Conservation (phyloP, 2,888 invertebrate genomes). For the Muscina levida region DNA sequence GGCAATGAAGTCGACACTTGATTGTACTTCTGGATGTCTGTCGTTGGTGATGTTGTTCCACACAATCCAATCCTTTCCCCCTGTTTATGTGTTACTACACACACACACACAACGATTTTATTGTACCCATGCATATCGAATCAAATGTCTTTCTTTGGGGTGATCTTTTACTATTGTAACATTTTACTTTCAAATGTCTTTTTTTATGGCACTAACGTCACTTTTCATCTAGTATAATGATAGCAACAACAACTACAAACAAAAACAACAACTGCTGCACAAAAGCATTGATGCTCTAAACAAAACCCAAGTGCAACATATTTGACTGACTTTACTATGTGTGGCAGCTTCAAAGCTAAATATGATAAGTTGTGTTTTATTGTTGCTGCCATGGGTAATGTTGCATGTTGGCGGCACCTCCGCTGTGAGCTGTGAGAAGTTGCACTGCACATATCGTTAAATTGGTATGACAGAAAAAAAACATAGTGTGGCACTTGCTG, state of each 20-base stretch:
- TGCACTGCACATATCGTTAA: not conserved
- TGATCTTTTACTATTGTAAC: not conserved
- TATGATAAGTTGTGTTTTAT: not conserved
- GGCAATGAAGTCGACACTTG: no score
- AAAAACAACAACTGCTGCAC: no score
- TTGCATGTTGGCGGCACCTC: not conserved
- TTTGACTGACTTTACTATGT: not conserved
- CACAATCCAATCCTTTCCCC: no score
- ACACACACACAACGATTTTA: no score
- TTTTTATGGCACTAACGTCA: constrained; percentile 29
- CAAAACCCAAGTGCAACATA: not conserved
- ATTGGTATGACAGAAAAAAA: not conserved
- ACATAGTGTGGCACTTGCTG: not conserved
- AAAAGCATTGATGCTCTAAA: not conserved
- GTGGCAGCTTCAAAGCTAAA: constrained; percentile 9
- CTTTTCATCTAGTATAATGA: constrained; percentile 16
- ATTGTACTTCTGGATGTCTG: no score
- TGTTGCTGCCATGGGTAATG: not conserved
- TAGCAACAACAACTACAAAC: constrained; percentile 7
- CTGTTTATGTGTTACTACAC: no score
- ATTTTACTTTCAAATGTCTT: constrained; percentile 26
- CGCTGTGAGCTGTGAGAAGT: not conserved
- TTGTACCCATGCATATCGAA: not conserved
- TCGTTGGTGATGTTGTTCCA: no score
- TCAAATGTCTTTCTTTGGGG: not conserved